phyloP scores from a whole-genome alignment of 2,797 vertebrate species.

The Schizopygopsis pylzovi region DNA sequence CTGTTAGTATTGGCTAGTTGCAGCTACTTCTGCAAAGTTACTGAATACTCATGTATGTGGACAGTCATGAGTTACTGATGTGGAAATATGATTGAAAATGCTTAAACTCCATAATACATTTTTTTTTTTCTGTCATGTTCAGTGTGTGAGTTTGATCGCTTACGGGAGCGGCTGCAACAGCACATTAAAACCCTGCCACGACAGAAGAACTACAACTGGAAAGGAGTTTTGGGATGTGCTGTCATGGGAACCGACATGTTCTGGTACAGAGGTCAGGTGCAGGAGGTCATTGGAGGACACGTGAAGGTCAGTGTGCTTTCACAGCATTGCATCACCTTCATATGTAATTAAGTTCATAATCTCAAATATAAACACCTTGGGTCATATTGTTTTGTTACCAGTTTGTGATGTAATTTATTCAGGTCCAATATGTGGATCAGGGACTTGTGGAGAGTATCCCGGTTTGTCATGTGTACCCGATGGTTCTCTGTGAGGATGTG shows the following conservation, averaged over 20 bases:
- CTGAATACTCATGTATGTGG: neutral
- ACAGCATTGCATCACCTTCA: neutral
- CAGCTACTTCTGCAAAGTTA: neutral
- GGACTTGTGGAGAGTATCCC: constrained; percentile 89
- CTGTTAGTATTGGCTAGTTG: neutral
- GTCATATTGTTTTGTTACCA: neutral
- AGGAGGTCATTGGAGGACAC: constrained; percentile 78
- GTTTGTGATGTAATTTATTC: constrained; percentile 32
- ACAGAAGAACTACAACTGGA: constrained; percentile 87
- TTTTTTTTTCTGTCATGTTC: constrained; percentile 15
- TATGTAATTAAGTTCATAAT: neutral
- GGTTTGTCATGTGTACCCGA: constrained; percentile 88
- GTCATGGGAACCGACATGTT: constrained; percentile 88
- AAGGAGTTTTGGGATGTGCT: constrained; percentile 84
- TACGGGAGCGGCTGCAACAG: constrained; percentile 82
- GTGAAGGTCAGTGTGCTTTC: constrained; percentile 78
- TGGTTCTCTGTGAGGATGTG: constrained; percentile 79
- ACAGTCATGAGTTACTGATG: neutral
- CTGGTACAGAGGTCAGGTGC: constrained; percentile 88
- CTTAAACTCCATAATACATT: too few relatives aligned
- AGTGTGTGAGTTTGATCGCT: constrained; percentile 80
- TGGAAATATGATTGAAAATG: neutral
- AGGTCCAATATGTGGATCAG: constrained; percentile 90
- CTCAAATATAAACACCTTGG: neutral
- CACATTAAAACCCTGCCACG: constrained; percentile 83